phyloP scores from a whole-genome alignment of 2,888 invertebrate genomes.

The Aromia moschata region DNA sequence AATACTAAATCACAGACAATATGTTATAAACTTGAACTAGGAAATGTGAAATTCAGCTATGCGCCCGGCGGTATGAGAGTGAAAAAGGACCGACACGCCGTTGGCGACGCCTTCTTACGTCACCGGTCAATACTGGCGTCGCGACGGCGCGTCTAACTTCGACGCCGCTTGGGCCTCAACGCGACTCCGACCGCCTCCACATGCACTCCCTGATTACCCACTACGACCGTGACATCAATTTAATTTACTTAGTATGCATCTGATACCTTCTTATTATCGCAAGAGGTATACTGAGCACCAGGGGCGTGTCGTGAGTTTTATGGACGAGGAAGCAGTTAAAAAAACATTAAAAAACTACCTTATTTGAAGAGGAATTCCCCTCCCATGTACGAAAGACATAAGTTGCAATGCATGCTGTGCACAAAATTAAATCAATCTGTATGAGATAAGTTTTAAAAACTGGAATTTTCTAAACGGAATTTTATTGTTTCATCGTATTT shows the following conservation, averaged over 20 bases:
- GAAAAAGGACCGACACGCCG: slow-evolving; percentile 47
- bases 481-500: too few species aligned
- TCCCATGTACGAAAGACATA: too few species aligned
- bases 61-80: slow-evolving; percentile 36
- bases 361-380: too few species aligned
- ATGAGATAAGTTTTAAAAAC: too few species aligned
- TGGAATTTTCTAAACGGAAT: too few species aligned
- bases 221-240: slow-evolving; percentile 3
- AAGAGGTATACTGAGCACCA: too few species aligned
- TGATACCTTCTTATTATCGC: too few species aligned
- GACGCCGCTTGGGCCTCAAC: not conserved
- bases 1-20: slow-evolving; percentile 16
- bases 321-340: too few species aligned
- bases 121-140: slow-evolving; percentile 62
- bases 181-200: not conserved
- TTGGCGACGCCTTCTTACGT: slow-evolving; percentile 63
- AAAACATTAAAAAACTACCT: too few species aligned
- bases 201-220: not conserved
- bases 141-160: slow-evolving; percentile 60
- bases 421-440: too few species aligned
- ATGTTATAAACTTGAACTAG: slow-evolving; percentile 9
- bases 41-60: slow-evolving; percentile 27
- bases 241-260: not conserved
- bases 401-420: too few species aligned
- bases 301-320: too few species aligned